phyloP scores from a whole-genome alignment of 2,113 vertebrate genomes.

The Silurus asotus region DNA sequence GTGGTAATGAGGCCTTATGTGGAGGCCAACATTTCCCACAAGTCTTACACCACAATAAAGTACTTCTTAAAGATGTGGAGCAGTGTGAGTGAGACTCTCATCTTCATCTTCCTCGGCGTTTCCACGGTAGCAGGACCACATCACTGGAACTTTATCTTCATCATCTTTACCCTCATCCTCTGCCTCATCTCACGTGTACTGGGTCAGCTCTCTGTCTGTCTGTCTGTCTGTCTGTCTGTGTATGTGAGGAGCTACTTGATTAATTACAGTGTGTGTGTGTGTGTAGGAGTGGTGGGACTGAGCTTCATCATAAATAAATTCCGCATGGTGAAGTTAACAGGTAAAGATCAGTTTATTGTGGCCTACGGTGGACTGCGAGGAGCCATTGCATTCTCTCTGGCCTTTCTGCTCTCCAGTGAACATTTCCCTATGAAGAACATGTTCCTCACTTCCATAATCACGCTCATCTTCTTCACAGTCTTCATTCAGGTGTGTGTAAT shows the following conservation, averaged over 20 bases:
- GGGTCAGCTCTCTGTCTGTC: constrained; percentile 69
- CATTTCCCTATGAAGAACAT: constrained; percentile 81
- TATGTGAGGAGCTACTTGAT: background rate
- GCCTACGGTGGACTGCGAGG: constrained; percentile 94
- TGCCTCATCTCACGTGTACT: constrained; percentile 88
- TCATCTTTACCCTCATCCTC: constrained; percentile 84
- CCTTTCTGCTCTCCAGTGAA: constrained; percentile 79
- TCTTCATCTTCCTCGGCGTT: constrained; percentile 96
- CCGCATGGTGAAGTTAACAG: constrained; percentile 89
- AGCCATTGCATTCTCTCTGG: constrained; percentile 93
- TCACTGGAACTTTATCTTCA: constrained; percentile 93
- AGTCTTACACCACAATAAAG: constrained; percentile 96
- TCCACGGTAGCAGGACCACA: constrained; percentile 91
- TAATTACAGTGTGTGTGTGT: background rate
- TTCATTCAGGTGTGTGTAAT: constrained; percentile 86
- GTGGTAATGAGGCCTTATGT: constrained; percentile 93
- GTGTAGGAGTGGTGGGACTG: constrained; percentile 86
- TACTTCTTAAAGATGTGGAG: constrained; percentile 99
- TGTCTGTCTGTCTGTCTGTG: background rate
- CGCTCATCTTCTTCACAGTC: constrained; percentile 95
- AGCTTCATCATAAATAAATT: constrained; percentile 94
- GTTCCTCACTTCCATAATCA: constrained; percentile 98
- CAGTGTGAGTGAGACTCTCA: constrained; percentile 96
- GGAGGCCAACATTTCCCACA: constrained; percentile 97
- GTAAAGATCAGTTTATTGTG: constrained; percentile 97